A percentile compares a stretch with the other conserved stretches of the same genome.
Evolutionary conservation across 2,888 invertebrate species (phyloP).

Genomic region (Tetragnatha montana): DNA sequence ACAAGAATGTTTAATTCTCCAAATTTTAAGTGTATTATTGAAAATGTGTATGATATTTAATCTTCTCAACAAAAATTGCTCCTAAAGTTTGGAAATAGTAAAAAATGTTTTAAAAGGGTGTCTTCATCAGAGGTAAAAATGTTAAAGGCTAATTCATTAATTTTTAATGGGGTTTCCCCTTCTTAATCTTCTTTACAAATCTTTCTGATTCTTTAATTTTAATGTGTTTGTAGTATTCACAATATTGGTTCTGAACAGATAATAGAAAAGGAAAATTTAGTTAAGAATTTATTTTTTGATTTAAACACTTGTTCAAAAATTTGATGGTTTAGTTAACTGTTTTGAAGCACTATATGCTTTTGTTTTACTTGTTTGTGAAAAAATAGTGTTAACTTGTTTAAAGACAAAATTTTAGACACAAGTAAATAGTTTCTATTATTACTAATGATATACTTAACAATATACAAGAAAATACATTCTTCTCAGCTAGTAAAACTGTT

Average conservation of each 20-base stretch:
- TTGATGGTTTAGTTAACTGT: no score
- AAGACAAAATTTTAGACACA: background rate
- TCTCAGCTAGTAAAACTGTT: slow-evolving; percentile 64
- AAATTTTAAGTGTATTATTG: background rate
- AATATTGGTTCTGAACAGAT: no score
- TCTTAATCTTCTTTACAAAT: background rate
- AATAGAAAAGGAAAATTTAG: no score
- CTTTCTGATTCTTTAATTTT: background rate
- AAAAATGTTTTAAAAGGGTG: slow-evolving; percentile 6
- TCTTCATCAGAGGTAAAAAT: background rate
- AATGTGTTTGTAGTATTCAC: background rate
- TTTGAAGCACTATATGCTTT: no score
- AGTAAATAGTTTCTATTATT: slow-evolving; percentile 53
- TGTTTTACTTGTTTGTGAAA: no score
- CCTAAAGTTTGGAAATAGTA: background rate
- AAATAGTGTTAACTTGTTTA: no score
- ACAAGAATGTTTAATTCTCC: no score
- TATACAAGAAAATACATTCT: slow-evolving; percentile 71
- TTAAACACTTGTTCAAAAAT: no score
- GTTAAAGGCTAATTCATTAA: background rate
- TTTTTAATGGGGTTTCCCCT: background rate
- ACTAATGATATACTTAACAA: slow-evolving; percentile 59
- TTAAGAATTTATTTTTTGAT: no score
- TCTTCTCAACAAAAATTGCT: background rate
- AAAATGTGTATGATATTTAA: background rate